These are phyloP conservation scores for Psittacula derbiana DNA, from an alignment of 2,797 vertebrate genomes.

Conservation along the genomic window DNA sequence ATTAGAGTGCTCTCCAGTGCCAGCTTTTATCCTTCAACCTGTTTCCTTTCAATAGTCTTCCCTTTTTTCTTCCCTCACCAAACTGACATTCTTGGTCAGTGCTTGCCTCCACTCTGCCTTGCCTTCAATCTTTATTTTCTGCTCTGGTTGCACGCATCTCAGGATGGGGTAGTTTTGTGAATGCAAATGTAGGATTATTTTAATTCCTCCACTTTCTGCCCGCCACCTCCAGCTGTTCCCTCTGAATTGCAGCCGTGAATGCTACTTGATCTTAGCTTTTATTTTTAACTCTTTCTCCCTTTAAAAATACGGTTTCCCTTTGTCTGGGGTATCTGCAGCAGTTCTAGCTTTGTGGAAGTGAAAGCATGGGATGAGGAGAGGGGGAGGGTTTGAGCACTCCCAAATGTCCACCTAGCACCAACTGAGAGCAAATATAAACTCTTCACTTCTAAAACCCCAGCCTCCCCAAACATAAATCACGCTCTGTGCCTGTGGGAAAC, in stretches of 20 bases:
- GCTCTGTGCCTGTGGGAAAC: not conserved
- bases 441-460: not conserved
- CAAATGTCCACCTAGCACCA: not conserved
- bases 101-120: not conserved
- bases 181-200: constrained; percentile 47
- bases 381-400: not conserved
- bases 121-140: not conserved
- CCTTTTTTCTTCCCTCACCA: not conserved
- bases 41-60: not conserved
- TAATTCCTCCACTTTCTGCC: constrained; percentile 27
- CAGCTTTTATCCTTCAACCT: not conserved
- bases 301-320: not conserved
- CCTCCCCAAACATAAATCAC: not conserved
- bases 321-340: not conserved
- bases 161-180: constrained; percentile 1
- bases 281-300: not conserved
- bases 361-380: not conserved
- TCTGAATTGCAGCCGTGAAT: constrained; percentile 14
- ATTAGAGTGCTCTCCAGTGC: not conserved
- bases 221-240: constrained; percentile 34
- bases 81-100: not conserved
- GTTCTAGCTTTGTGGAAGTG: not conserved
- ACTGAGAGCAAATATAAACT: not conserved
- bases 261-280: not conserved
- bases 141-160: not conserved